Conservation (phyloP, 2,797 vertebrate genomes). For the Lacerta viridis region DNA sequence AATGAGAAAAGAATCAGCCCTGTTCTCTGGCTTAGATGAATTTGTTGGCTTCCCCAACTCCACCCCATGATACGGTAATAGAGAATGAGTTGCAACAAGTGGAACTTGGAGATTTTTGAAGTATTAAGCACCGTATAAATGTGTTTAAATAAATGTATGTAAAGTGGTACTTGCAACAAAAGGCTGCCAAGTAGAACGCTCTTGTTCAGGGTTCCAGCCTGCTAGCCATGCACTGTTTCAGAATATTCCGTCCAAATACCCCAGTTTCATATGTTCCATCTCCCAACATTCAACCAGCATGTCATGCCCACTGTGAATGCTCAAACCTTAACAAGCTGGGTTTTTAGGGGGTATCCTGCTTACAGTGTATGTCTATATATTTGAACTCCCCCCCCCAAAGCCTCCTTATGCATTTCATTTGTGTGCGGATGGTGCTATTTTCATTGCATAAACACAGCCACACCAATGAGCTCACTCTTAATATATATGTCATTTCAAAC, state of each 20-base stretch:
- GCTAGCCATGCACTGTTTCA: not conserved
- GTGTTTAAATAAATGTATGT: too few relatives aligned
- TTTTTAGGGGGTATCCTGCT: not conserved
- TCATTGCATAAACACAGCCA: not conserved
- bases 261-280: not conserved
- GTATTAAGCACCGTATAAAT: too few relatives aligned
- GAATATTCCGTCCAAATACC: not conserved
- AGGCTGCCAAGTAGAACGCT: not conserved
- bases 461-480: not conserved
- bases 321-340: not conserved
- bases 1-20: conserved; percentile 54
- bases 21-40: conserved; percentile 65
- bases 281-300: not conserved
- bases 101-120: not conserved
- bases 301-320: too few relatives aligned
- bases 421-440: too few relatives aligned
- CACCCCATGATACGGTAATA: conserved; percentile 50
- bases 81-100: conserved; percentile 52
- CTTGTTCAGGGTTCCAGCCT: not conserved
- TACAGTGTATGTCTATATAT: not conserved
- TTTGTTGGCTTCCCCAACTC: conserved; percentile 58
- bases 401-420: too few relatives aligned
- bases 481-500: not conserved
- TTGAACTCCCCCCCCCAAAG: too few relatives aligned
- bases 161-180: not conserved